Evolutionary conservation across 2,888 invertebrate genomes (phyloP).

Genomic region (Drosophila trichaetosa): DNA sequence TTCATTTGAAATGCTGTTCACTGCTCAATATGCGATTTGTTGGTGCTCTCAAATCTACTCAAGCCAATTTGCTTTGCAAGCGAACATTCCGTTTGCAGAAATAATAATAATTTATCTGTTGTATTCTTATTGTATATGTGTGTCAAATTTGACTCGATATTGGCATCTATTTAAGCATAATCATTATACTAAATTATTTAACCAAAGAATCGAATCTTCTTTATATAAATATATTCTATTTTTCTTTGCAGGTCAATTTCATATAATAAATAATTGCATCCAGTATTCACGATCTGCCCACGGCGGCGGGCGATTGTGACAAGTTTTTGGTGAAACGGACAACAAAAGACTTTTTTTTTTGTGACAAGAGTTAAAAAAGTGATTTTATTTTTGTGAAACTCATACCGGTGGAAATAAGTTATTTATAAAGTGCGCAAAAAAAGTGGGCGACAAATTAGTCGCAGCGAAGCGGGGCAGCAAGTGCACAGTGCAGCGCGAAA

Average conservation of each 20-base stretch:
- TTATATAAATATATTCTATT: background rate
- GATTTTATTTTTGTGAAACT: slow-evolving; percentile 37
- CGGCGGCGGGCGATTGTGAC: slow-evolving; percentile 18
- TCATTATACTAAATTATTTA: background rate
- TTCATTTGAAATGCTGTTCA: slow-evolving; percentile 1
- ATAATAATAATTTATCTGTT: background rate
- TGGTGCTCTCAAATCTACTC: background rate
- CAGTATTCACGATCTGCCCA: slow-evolving; percentile 7
- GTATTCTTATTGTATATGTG: background rate
- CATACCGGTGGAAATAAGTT: slow-evolving; percentile 33
- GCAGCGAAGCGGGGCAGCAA: slow-evolving; percentile 39
- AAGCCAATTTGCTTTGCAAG: background rate
- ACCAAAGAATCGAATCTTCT: background rate
- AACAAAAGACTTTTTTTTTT: slow-evolving; percentile 14
- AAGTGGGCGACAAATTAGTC: slow-evolving; percentile 15
- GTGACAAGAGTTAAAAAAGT: slow-evolving; percentile 20
- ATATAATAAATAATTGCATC: slow-evolving; percentile 14
- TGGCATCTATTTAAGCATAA: background rate
- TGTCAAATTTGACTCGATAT: background rate
- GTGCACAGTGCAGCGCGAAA: slow-evolving; percentile 50
- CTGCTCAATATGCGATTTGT: slow-evolving; percentile 8
- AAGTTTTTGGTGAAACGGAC: slow-evolving; percentile 20
- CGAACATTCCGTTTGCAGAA: background rate
- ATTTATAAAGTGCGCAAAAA: slow-evolving; percentile 7
- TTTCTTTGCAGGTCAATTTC: slow-evolving; percentile 41